Evolutionary conservation across 2,113 vertebrate species (phyloP), one percentile per base, ranked within the genome.

Genomic region (Triplophysa dalaica): DNA sequence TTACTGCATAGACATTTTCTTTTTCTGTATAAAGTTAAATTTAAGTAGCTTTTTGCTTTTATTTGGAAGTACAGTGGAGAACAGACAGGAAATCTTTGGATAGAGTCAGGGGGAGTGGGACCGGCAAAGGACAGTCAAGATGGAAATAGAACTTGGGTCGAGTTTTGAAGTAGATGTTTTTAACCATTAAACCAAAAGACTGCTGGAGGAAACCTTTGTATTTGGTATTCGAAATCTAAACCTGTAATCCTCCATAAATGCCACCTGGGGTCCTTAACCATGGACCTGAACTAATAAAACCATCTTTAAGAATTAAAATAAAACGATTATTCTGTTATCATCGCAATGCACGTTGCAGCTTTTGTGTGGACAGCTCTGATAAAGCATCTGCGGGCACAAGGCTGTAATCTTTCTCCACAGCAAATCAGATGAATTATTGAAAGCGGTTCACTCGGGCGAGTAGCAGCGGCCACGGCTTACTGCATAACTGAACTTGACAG

Each of bases 361-460:
- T 3, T 38, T 52, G 67, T 75, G 8, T 58, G 54, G n/a, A 58
- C 54, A 58, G 8, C 19, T 58, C 21, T 64, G 74, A 64, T 54
- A 76, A 70, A 69, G 72, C 45, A 69, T 56, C 65, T 77, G 74
- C 13, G 29, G 77, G 58, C 65, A 62, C 13, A 45, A 70, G 66
- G 22, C 66, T 17, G 41, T 70, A 50, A 70, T 76, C 48, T 58
- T 65, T 33, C 60, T 72, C 26, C 56, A 21, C 61, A 65, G 52
- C 61, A 77, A 45, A 66, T 75, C 77, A 77, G 68, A 85, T 85
- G 72, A 85, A 85, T 85, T 80, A 85, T 85, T 80, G 62, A 85
- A 85, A 48, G 73, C 22, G 48, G 62, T 76, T 70, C 67, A 80
- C 48, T 70, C 65, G 79, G 73, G 66, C 67, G 62, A 69, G 33